Conservation (phyloP, 2,113 vertebrate genomes). For the Thalassarche chlororhynchos region DNA sequence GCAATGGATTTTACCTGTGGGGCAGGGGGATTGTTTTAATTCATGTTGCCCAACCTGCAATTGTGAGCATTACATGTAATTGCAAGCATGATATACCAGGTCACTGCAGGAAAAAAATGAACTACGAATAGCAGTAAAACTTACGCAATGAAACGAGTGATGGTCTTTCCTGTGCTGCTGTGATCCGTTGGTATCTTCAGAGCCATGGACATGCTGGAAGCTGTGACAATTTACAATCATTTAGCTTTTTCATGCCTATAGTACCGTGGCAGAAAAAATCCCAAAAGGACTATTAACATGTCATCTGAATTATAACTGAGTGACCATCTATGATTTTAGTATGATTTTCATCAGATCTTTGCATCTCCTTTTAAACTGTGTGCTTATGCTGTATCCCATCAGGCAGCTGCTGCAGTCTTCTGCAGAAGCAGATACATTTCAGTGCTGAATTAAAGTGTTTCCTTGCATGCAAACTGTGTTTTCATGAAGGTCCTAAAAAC, state of each 20-base stretch:
- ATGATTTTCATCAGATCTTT: not conserved
- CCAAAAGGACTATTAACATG: not conserved
- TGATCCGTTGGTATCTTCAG: not conserved
- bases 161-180: not conserved
- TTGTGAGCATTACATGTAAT: not conserved
- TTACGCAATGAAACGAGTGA: not conserved
- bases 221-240: not conserved
- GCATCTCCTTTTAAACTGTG: not conserved
- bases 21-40: not conserved
- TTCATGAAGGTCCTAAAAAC: not conserved
- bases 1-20: not conserved
- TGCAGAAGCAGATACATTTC: not conserved
- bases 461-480: not conserved
- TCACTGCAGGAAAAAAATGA: not conserved
- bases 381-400: not conserved
- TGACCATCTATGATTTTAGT: not conserved
- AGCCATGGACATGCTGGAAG: not conserved
- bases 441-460: not conserved
- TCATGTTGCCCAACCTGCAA: not conserved
- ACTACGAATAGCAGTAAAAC: not conserved
- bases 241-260: not conserved
- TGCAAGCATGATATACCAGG: not conserved
- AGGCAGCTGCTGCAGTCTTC: not conserved
- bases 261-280: fast-evolving
- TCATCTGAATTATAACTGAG: not conserved